phyloP scores from a whole-genome alignment of 2,113 vertebrate genomes.

The Zosterops lateralis region DNA sequence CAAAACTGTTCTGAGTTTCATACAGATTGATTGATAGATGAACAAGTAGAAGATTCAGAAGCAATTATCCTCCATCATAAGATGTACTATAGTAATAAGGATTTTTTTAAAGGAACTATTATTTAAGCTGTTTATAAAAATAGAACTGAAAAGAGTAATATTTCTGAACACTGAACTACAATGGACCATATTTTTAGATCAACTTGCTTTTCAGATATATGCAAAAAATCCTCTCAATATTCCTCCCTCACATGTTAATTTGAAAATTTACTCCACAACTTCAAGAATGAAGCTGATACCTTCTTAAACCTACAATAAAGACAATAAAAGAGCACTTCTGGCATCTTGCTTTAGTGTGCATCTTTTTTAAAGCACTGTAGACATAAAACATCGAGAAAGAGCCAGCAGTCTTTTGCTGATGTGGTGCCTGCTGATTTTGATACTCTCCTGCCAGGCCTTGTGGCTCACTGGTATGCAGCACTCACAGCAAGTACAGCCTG shows the following conservation, averaged over 20 bases:
- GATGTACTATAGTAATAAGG: conserved; percentile 11
- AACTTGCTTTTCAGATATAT: conserved; percentile 5
- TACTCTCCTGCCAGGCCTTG: neutral
- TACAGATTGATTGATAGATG: neutral
- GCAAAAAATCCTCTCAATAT: conserved; percentile 26
- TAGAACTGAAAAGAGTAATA: conserved; percentile 50
- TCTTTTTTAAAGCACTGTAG: neutral
- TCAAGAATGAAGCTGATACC: conserved; percentile 32
- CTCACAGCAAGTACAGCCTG: neutral
- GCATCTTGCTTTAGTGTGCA: neutral
- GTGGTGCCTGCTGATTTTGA: neutral
- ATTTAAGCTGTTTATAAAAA: conserved; percentile 56
- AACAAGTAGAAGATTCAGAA: conserved; percentile 39
- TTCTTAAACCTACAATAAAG: neutral
- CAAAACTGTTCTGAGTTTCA: conserved; percentile 25
- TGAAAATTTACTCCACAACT: conserved; percentile 37
- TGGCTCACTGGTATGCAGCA: neutral
- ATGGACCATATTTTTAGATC: conserved; percentile 56
- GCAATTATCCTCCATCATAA: conserved; percentile 34
- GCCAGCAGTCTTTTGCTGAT: neutral
- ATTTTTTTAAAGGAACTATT: conserved; percentile 22
- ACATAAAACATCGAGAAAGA: neutral
- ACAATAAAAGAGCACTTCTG: neutral
- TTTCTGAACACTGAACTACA: conserved; percentile 47
- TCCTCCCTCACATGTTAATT: neutral